Evolutionary conservation across 2,797 vertebrate species (phyloP), one percentile per base, ranked within the genome.

Genomic region (Channallabes apus): DNA sequence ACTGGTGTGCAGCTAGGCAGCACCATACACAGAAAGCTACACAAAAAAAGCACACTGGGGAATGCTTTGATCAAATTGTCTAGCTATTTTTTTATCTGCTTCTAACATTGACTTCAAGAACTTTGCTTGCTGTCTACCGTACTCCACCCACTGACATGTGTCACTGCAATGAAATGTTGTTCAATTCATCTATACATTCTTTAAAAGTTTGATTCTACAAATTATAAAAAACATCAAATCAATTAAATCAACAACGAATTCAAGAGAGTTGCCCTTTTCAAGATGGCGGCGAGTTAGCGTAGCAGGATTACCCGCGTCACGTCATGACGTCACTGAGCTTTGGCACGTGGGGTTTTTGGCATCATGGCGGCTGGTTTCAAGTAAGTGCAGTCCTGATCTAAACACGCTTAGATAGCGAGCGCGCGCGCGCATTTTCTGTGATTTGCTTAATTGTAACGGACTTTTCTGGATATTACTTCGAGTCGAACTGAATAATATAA

Each of bases 341-440:
- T 83, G 83, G 87, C 94, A 94, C 93, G 94, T 38, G 77, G 18
- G 20, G 11, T 62, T 17, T 79, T 9, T 62, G 2, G 93, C 93
- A 96, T 93, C 91, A 98, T 98, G 96, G 97, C 97, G 92, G 94
- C 96, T 2, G 97, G 97, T 14, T 98, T 97, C 93, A 98, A 98
- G 97, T 99, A 91, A 96, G 96, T 84, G 5, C 20, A 2, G 58
- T 1, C 0, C 35, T 65, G 62, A 24, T 22, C 9, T 65, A 11
- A 11, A 27, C 24, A 29, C 12, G 62, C 2, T 3, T 65, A 65
- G n/a, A n/a, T 12, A 27, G 27, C 18, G 32, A 69, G 35, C 32
- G 6, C 29, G 35, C 32, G 6, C 29, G 17, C 12, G 18, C 65
- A 15, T 67, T 67, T 67, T 17, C 14, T 32, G 4, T 17, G 27